Conservation (phyloP, 2,888 invertebrate genomes). For the Serripes groenlandicus region DNA sequence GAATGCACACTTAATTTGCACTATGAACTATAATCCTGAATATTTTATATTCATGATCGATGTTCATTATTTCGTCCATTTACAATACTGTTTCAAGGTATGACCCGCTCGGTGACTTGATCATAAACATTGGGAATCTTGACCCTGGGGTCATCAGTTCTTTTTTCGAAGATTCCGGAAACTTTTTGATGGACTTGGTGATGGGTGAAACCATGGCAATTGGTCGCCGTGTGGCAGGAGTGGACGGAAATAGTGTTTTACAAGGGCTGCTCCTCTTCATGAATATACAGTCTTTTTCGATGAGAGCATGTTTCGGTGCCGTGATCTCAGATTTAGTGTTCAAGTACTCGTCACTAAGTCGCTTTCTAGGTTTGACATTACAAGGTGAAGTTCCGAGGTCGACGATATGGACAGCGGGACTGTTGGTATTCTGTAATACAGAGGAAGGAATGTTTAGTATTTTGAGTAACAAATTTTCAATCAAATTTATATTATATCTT, state of each 20-base stretch:
- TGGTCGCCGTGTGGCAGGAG: constrained; percentile 67
- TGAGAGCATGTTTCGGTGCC: constrained; percentile 55
- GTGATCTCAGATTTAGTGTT: constrained; percentile 57
- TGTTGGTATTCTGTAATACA: constrained; percentile 67
- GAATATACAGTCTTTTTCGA: constrained; percentile 73
- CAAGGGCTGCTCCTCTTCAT: constrained; percentile 58
- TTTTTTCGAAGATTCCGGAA: constrained; percentile 68
- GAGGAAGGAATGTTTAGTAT: constrained; percentile 26
- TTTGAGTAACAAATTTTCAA: too few relatives aligned
- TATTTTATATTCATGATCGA: constrained; percentile 10
- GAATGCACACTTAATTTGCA: constrained; percentile 24
- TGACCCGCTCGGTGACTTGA: constrained; percentile 64
- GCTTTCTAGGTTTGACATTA: constrained; percentile 59
- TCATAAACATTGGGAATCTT: constrained; percentile 67
- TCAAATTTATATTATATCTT: too few relatives aligned
- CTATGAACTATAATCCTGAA: not conserved
- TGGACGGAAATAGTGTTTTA: constrained; percentile 65
- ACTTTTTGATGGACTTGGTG: constrained; percentile 68
- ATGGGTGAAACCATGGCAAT: constrained; percentile 78
- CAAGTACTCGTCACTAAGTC: constrained; percentile 65
- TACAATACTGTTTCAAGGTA: constrained; percentile 68
- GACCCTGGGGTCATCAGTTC: constrained; percentile 73
- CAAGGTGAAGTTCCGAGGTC: constrained; percentile 70
- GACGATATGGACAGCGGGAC: constrained; percentile 77
- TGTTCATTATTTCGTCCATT: not conserved